Base-by-base conservation (phyloP, 2,797 vertebrate genomes). In the Eulemur albifrons region DNA sequence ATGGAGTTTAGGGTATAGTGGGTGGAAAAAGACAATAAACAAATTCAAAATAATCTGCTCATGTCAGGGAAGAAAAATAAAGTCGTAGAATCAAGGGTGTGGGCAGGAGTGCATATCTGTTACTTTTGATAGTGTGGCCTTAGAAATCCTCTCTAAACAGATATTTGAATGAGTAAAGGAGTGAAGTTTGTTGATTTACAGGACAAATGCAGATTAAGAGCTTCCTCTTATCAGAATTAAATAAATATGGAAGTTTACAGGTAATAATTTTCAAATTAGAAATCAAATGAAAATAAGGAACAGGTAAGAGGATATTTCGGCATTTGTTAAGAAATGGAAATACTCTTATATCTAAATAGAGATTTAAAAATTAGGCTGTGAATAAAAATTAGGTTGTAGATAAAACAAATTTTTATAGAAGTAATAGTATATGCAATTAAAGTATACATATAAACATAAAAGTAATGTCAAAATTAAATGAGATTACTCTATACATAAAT, bases 231-330 rank as follows among this genome's bases (percentile, higher is more conserved):
- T 43, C 3, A 50, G 4, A 93, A 81, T 1, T n/a, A 95, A 89
- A 21, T 30, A 9, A 59, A 81, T 86, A 59, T 43, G 35, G 72
- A 82, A 45, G 1, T 18, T 81, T 77, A 21, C 17, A 38, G 40
- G 15, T n/a, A 69, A 83, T 76, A 25, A 81, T 61, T 95, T 93
- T 95, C n/a, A 72, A 87, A 84, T 76, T 82, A 88, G 18, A 6
- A 61, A 92, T 43, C n/a, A 98, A 90, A 93, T 83, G 73, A 3
- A 88, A 92, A 72, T 70, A 80, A 85, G 10, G 1, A 80, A 69
- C 17, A 87, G 8, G 2, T 54, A 86, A 88, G 21, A 83, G 15
- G 10, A 93, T 57, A 65, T 45, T 90, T 92, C 5, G 32, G 21
- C n/a, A 59, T 88, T 92, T 97, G 11, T 38, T 65, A 67, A 95